phyloP scores from a whole-genome alignment of 1,140 invertebrate genomes.

The Latrodectus geometricus region DNA sequence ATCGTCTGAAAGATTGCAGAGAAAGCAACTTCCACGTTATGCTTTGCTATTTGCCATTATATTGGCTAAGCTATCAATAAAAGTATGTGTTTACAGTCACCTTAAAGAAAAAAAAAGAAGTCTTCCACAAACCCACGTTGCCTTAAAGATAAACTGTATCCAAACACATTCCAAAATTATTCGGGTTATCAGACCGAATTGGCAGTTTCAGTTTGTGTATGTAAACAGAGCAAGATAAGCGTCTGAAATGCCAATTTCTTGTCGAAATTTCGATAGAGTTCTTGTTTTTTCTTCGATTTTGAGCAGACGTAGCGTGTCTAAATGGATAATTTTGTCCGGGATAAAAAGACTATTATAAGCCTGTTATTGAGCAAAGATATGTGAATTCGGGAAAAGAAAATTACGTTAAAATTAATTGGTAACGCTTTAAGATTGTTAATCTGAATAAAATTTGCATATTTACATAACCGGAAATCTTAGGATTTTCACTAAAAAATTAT shows the following conservation, averaged over 20 bases:
- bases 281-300: neutral
- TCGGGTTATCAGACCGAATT: slow-evolving; percentile 17
- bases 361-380: no score
- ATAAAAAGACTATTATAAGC: neutral
- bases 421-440: no score
- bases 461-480: no score
- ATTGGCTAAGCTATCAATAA: neutral
- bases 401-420: no score
- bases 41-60: neutral
- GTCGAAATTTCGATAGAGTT: neutral
- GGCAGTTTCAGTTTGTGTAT: slow-evolving; percentile 24
- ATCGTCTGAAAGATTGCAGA: neutral
- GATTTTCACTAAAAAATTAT: no score
- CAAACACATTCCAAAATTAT: slow-evolving; percentile 29
- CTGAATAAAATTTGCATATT: no score
- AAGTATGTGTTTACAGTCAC: slow-evolving; percentile 11
- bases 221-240: slow-evolving; percentile 7
- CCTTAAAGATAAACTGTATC: neutral
- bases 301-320: slow-evolving; percentile 27
- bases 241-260: neutral
- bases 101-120: neutral
- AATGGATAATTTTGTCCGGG: slow-evolving; percentile 31
- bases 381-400: no score
- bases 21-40: neutral
- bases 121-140: slow-evolving; percentile 16